phyloP scores from a whole-genome alignment of 2,888 invertebrate genomes.

The Eristalinus sepulchralis region DNA sequence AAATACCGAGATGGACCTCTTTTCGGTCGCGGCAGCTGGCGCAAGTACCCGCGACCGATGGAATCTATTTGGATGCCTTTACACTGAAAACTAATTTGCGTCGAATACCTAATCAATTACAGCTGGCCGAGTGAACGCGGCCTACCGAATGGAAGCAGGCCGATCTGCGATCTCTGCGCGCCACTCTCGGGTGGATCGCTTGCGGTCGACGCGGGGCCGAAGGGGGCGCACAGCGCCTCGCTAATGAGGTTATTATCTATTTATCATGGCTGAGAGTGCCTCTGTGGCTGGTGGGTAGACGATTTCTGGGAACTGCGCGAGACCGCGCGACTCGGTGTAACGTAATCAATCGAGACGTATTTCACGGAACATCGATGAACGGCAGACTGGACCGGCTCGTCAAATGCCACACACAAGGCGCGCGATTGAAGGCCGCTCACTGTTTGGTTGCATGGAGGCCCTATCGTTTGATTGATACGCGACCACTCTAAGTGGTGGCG shows the following conservation, averaged over 20 bases:
- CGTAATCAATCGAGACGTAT: constrained; percentile 5
- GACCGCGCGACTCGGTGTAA: constrained; percentile 9
- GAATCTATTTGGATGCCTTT: constrained; percentile 44
- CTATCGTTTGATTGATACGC: neutral
- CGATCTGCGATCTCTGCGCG: constrained; percentile 19
- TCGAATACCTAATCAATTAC: constrained; percentile 61
- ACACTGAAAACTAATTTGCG: constrained; percentile 63
- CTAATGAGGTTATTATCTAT: constrained; percentile 41
- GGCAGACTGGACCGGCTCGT: neutral
- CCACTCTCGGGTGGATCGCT: constrained; percentile 1
- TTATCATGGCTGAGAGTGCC: constrained; percentile 18
- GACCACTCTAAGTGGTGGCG: neutral
- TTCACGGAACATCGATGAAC: constrained; percentile 18
- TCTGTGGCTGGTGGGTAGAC: neutral
- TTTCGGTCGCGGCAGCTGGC: neutral
- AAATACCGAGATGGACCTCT: constrained; percentile 44
- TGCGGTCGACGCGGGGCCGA: neutral
- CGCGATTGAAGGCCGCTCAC: neutral
- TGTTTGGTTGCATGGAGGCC: neutral
- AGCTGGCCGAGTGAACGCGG: constrained; percentile 37
- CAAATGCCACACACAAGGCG: neutral
- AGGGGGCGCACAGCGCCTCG: neutral
- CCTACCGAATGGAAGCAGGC: constrained; percentile 43
- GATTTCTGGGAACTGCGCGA: constrained; percentile 5
- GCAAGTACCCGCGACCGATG: neutral